Evolutionary conservation across 2,113 vertebrate genomes (phyloP).

Genomic region (Grammomys dolichurus): DNA sequence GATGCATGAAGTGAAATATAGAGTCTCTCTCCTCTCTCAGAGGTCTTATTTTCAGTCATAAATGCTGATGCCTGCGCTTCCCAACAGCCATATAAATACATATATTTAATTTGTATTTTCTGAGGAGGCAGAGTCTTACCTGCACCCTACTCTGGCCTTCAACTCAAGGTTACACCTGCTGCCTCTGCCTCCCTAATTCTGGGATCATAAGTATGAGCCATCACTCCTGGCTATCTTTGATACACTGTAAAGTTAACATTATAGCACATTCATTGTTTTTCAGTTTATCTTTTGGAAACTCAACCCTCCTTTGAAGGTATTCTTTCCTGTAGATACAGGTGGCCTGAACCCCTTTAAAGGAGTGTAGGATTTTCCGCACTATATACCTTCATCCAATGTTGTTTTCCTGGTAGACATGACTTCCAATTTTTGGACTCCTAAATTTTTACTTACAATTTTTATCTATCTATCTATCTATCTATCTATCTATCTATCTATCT

Average conservation of each 20-base stretch:
- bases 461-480: background rate
- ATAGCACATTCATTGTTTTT: background rate
- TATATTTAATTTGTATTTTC: background rate
- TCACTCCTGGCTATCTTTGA: background rate
- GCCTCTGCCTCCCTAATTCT: background rate
- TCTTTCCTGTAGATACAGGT: background rate
- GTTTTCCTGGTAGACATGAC: background rate
- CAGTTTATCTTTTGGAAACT: background rate
- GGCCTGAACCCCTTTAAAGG: background rate
- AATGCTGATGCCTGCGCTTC: background rate
- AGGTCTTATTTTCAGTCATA: background rate
- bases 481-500: background rate
- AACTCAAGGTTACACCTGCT: background rate
- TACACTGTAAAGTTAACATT: conserved; percentile 31
- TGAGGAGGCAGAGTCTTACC: background rate
- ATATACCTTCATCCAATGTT: background rate
- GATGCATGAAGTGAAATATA: background rate
- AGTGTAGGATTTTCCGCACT: background rate
- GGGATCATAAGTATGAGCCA: background rate
- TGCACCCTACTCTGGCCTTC: background rate
- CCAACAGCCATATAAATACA: background rate
- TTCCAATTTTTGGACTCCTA: background rate
- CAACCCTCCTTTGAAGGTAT: background rate
- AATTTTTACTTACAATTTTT: background rate
- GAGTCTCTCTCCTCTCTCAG: background rate